Evolutionary conservation across 2,797 vertebrate genomes (phyloP), one percentile per base, ranked within the genome.

Genomic region (Scleropages formosus): DNA sequence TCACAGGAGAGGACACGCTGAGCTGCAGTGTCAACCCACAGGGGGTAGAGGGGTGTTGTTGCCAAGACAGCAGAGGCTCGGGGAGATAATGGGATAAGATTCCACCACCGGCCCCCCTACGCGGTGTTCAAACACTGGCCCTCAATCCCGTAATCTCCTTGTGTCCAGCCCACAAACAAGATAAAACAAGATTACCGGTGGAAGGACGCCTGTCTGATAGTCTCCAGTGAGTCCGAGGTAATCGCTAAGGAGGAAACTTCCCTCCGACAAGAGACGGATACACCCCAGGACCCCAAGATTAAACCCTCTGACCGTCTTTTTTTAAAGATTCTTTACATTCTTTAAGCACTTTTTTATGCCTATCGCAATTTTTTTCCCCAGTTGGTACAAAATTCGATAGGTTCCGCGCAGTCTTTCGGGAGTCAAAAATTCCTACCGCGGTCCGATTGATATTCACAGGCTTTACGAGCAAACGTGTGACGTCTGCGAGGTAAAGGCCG

Each of bases 11-110:
- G 53, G 31, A 56, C 11, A 12, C 49, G 66, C 44, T 12, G 46
- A 6, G 31, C 31, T 39, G 31, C 31, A 31, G 31, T 39, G 31
- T 39, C 31, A 39, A 39, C 39, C 31, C 31, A 39, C 31, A 39
- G 68, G 68, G 47, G 68, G 53, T 11, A 24, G 68, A 47, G 12
- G n/a, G 22, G 47, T 2, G 31, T 39, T 39, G 31, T 39, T 39
- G 31, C 31, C 31, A 39, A 31, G 31, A 20, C 44, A 47, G 61
- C 4, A 13, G 20, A 63, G 66, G 31, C 27, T 8, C 49, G 46
- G 44, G 56, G 24, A 76, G 82, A 83, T 82, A 77, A 78, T 72
- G 22, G 26, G 16, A 22, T 22, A 47, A 47, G 46, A 68, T 39
- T 27, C 73, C n/a, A 8, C 44, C 67, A 44, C 16, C 67, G 47